Conservation (phyloP, 2,797 vertebrate species). For the Halcyon chelicuti region DNA sequence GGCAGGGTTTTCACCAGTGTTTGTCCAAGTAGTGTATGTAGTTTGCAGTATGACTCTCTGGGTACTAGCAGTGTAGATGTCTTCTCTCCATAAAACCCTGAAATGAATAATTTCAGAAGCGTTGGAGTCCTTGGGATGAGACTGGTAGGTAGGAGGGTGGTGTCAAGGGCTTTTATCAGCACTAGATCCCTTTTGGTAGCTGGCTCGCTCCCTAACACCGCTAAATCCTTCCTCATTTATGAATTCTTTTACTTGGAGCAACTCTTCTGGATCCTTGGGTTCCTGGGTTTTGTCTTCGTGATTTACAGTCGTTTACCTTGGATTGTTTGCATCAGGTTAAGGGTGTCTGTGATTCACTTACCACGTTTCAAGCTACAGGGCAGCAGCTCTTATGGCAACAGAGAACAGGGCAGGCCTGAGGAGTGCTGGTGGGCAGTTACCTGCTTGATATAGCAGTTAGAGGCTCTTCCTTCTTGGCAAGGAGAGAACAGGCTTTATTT, state of each 20-base stretch:
- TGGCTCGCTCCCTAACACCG: rapidly evolving
- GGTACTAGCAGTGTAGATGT: background rate
- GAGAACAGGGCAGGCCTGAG: background rate
- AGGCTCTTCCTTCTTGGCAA: background rate
- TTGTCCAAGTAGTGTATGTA: background rate
- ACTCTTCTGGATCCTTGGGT: background rate
- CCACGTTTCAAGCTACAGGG: rapidly evolving
- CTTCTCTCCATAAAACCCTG: background rate
- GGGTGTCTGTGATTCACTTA: background rate
- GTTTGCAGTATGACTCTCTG: background rate
- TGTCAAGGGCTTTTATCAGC: background rate
- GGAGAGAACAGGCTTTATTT: background rate
- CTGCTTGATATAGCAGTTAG: rapidly evolving
- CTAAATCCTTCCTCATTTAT: too few species aligned
- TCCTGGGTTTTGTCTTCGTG: background rate
- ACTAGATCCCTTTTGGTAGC: background rate
- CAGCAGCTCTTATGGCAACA: background rate
- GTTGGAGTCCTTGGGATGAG: background rate
- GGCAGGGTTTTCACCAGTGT: background rate
- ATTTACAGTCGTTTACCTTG: background rate
- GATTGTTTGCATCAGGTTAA: background rate
- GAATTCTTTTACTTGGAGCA: background rate
- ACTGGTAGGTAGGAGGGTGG: background rate
- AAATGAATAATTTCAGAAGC: background rate
- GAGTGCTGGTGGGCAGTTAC: too few species aligned